Base-by-base conservation (phyloP, 1,140 invertebrate species). In the Pissodes strobi region DNA sequence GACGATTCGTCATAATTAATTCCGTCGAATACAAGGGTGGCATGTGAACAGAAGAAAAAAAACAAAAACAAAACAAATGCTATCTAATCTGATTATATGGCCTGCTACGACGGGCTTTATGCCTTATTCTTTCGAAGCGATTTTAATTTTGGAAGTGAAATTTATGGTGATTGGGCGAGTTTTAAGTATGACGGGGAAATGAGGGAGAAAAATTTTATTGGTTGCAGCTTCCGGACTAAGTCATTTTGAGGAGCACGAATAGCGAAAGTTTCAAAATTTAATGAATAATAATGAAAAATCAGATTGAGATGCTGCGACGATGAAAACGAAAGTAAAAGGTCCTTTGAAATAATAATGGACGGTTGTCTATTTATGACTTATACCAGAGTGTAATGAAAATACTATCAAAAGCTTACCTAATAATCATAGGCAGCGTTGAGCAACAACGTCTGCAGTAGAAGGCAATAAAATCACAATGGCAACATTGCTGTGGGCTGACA, bases 21-120 rank as follows among this genome's bases (percentile, higher is more conserved):
- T 64, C 61, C 17, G 17, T 30, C 43, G 30, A 21, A 34, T 12
- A 17, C 10, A n/a, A 23, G 43, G 61, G 59, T 27, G 25, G 9
- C 30, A 53, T 55, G 41, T 48, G 60, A 64, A 56, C 38, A 41
- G 30, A 27, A 18, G 15, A 61, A 51, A 45, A 52, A 61, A 52
- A 55, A 56, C n/a, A 46, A 46, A 62, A 55, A 53, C 60, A 55
- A 55, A 62, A 62, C 60, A 62, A 64, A 64, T 25, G 61, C 61
- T 64, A 64, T 64, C 52, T 64, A 64, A 64, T 64, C 61, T 23
- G 61, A 64, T 64, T 64, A 64, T 56, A 64, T 64, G 18, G 61
- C 61, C 52, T 64, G 56, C 51, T 55, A 49, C 59, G 48, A 62
- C 48, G 48, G 61, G 46, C 52, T 62, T 62, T 62, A 64, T 64